A percentile compares a stretch with the other conserved stretches of the same genome.
These are phyloP conservation scores for Sebastolobus altivelis DNA, from an alignment of 2,797 vertebrate genomes.

Conservation along the genomic window DNA sequence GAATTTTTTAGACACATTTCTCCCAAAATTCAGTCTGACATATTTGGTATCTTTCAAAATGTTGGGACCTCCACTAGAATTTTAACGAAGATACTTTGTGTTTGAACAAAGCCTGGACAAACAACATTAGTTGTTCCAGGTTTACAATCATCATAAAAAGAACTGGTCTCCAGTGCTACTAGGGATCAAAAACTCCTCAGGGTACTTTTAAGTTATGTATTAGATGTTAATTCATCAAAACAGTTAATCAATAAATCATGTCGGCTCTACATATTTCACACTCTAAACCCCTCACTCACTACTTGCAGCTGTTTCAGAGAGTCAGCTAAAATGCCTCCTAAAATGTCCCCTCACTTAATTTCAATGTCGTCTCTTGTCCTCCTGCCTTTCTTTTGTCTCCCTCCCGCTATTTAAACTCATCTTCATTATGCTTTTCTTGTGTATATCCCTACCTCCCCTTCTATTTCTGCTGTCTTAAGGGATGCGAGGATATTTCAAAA, in stretches of 20 bases:
- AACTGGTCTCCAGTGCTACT: background rate
- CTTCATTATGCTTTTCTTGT: constrained; percentile 30
- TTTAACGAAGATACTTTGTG: background rate
- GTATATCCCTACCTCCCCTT: constrained; percentile 33
- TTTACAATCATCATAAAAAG: background rate
- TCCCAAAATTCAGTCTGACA: background rate
- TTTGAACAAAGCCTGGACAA: background rate
- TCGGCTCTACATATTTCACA: constrained; percentile 14
- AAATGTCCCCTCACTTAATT: constrained; percentile 28
- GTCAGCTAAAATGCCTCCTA: constrained; percentile 22
- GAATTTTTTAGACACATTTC: background rate
- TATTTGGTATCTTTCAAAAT: constrained; percentile 5
- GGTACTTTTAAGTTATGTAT: constrained; percentile 8
- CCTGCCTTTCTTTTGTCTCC: constrained; percentile 18
- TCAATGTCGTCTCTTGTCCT: constrained; percentile 22
- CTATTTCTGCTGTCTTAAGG: constrained; percentile 52
- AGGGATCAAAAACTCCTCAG: background rate
- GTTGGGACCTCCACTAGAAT: background rate
- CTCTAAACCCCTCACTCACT: constrained; percentile 5
- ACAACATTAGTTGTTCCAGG: background rate
- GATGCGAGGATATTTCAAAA: constrained; percentile 41
- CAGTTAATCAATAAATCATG: constrained; percentile 30
- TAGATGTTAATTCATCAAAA: constrained; percentile 20
- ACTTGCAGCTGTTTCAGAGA: constrained; percentile 32
- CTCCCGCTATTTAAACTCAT: constrained; percentile 18